Conservation (phyloP, 2,113 vertebrate genomes). For the Prochilodus magdalenae region DNA sequence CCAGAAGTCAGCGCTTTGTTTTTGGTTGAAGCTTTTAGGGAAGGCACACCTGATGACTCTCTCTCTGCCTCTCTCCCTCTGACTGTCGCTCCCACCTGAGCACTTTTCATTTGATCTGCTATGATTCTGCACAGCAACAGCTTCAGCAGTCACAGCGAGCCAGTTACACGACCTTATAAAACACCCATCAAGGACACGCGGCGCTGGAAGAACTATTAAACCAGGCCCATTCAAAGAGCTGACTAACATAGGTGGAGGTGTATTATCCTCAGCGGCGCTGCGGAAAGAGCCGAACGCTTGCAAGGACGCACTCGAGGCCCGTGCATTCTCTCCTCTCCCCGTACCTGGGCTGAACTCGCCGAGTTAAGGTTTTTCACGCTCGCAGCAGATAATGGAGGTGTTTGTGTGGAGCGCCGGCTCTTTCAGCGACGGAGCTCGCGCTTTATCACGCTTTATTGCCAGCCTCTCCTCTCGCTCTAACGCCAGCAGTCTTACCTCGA, state of each 20-base stretch:
- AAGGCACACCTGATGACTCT: slow-evolving; percentile 11
- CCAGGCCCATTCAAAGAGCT: background rate
- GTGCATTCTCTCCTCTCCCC: background rate
- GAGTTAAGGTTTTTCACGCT: background rate
- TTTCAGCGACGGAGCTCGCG: slow-evolving; percentile 14
- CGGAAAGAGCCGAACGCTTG: background rate
- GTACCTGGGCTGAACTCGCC: background rate
- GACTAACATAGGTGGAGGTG: background rate
- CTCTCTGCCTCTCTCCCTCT: too few relatives aligned
- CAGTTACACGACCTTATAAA: background rate
- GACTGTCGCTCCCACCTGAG: background rate
- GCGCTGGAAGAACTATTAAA: background rate
- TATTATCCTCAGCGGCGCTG: background rate
- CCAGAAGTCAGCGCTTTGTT: slow-evolving; percentile 32
- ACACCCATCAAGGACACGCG: background rate
- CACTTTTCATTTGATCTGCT: background rate
- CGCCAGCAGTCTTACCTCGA: slow-evolving; percentile 15
- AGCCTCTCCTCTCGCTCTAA: background rate
- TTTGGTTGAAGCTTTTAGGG: slow-evolving; percentile 12
- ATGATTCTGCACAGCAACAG: background rate
- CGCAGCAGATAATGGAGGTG: slow-evolving; percentile 26
- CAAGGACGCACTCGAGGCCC: background rate
- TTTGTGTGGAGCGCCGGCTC: slow-evolving; percentile 7
- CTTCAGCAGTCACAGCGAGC: background rate
- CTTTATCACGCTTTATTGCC: slow-evolving; percentile 6